Evolutionary conservation across 2,888 invertebrate genomes (phyloP).

Genomic region (Tribolium freemani): DNA sequence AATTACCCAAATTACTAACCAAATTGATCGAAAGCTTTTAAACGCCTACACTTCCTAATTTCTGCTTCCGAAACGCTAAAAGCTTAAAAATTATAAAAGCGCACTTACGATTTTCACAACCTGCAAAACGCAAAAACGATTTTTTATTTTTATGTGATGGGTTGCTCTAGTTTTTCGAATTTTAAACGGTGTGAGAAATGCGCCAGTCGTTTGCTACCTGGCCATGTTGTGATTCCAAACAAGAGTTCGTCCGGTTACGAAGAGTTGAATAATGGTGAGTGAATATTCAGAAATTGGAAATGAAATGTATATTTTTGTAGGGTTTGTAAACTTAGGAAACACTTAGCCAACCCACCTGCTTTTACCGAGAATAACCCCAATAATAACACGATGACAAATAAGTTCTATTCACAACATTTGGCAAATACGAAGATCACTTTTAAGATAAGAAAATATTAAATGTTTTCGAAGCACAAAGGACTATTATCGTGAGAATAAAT

Average conservation of each 20-base stretch:
- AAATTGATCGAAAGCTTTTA: not conserved
- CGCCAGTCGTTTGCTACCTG: constrained; percentile 15
- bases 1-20: not conserved
- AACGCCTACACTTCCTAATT: not conserved
- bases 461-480: constrained; percentile 43
- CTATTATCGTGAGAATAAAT: constrained; percentile 37
- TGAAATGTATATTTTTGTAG: constrained; percentile 48
- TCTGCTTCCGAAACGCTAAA: not conserved
- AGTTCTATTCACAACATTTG: constrained; percentile 54
- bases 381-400: constrained; percentile 54
- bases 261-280: constrained; percentile 29
- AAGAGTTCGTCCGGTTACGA: constrained; percentile 28
- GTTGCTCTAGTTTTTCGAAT: too few species aligned
- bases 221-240: constrained; percentile 31
- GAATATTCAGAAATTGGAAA: constrained; percentile 27
- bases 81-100: not conserved
- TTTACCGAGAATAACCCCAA: constrained; percentile 46
- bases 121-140: not conserved
- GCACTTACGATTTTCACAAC: not conserved
- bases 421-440: constrained; percentile 52
- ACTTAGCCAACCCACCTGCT: constrained; percentile 48
- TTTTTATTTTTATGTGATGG: too few species aligned
- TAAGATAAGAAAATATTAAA: constrained; percentile 52
- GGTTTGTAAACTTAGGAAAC: constrained; percentile 44
- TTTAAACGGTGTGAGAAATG: too few species aligned